Evolutionary conservation across 2,113 vertebrate species (phyloP).

Genomic region (Antechinus stuartii): DNA sequence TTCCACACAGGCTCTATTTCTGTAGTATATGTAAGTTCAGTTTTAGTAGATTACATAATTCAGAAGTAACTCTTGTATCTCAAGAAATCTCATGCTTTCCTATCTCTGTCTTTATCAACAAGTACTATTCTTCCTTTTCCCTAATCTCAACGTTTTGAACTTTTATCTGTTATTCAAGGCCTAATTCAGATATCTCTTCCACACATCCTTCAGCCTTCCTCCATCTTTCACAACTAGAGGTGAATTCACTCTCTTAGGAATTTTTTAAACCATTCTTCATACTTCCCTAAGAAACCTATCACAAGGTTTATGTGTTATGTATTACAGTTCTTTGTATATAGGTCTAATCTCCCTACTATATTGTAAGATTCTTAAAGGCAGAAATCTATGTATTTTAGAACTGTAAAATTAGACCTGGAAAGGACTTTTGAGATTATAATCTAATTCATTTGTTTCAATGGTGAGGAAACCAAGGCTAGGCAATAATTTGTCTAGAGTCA

Average conservation of each 20-base stretch:
- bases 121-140: neutral
- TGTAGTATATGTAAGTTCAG: slow-evolving; percentile 12
- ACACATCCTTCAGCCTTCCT: neutral
- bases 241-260: neutral
- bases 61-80: neutral
- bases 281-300: neutral
- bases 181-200: neutral
- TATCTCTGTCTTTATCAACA: neutral
- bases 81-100: too few relatives aligned
- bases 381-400: neutral
- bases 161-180: neutral
- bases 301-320: neutral
- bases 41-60: slow-evolving; percentile 5
- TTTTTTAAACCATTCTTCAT: neutral
- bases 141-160: neutral
- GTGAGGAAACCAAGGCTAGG: neutral
- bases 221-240: neutral
- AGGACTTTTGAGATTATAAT: neutral
- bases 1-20: slow-evolving; percentile 20
- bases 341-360: neutral
- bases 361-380: neutral
- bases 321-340: neutral
- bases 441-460: neutral
- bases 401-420: neutral
- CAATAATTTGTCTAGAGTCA: neutral